These are phyloP conservation scores for Pholis gunnellus DNA, from an alignment of 2,113 vertebrate genomes.

Conservation along the genomic window DNA sequence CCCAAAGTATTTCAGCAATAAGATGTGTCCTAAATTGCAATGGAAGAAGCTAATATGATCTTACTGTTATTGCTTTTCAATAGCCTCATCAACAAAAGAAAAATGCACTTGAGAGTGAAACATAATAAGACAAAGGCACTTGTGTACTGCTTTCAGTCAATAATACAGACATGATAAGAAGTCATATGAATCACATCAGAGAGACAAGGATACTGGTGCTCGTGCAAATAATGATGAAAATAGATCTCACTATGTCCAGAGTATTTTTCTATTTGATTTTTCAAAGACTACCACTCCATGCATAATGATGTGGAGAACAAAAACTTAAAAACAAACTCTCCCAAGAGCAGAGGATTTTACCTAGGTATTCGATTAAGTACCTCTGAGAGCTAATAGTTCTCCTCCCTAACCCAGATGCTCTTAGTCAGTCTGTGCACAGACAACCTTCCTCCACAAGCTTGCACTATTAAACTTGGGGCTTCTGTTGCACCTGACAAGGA, in stretches of 20 bases:
- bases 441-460: not conserved
- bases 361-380: constrained; percentile 4
- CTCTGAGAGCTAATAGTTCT: not conserved
- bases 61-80: constrained; percentile 77
- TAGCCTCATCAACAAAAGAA: constrained; percentile 75
- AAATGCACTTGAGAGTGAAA: constrained; percentile 66
- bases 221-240: constrained; percentile 57
- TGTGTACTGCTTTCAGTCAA: constrained; percentile 71
- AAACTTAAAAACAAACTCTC: not conserved
- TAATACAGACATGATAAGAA: constrained; percentile 71
- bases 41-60: constrained; percentile 69
- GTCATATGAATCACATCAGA: constrained; percentile 74
- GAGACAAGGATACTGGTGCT: constrained; percentile 57
- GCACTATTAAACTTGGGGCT: not conserved
- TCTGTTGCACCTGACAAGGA: not conserved
- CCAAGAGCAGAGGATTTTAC: not conserved
- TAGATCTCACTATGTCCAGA: constrained; percentile 41
- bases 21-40: constrained; percentile 64
- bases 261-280: constrained; percentile 42
- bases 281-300: constrained; percentile 39
- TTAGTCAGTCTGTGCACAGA: not conserved
- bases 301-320: constrained; percentile 22
- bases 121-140: constrained; percentile 70
- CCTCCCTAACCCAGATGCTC: constrained; percentile 3
- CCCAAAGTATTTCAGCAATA: constrained; percentile 66